A percentile compares a stretch with the other conserved stretches of the same genome.
phyloP scores from a whole-genome alignment of 2,888 invertebrate genomes.

The Lordiphosa andalusiaca region DNA sequence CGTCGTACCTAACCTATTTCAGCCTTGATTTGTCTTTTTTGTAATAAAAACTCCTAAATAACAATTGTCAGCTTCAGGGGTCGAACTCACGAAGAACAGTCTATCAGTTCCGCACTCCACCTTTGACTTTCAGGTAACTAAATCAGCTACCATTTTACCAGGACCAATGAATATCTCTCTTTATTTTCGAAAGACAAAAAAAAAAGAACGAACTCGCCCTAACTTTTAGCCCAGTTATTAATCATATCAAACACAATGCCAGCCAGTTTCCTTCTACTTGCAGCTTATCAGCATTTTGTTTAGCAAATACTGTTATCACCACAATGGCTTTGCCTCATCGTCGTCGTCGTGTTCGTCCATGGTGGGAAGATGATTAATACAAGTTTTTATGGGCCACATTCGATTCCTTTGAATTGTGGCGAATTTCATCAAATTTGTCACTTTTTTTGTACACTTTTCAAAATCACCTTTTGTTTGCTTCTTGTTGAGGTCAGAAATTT shows the following conservation, averaged over 20 bases:
- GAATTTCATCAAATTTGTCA: background rate
- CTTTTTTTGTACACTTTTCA: background rate
- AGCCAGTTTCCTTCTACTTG: constrained; percentile 6
- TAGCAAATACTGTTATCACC: constrained; percentile 67
- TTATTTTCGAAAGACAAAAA: too few species aligned
- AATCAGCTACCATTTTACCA: too few species aligned
- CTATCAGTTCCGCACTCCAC: too few species aligned
- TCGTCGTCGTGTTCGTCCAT: background rate
- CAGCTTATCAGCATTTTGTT: constrained; percentile 56
- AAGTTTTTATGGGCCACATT: background rate
- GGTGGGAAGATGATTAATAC: constrained; percentile 50
- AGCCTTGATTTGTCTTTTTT: too few species aligned
- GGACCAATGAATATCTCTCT: too few species aligned
- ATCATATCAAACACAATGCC: constrained; percentile 35
- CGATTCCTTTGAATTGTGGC: background rate
- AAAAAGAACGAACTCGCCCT: too few species aligned
- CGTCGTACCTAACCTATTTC: too few species aligned
- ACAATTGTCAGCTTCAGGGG: too few species aligned
- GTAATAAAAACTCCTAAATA: too few species aligned
- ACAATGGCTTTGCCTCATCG: constrained; percentile 18
- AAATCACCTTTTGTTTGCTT: background rate
- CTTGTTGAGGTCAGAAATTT: background rate
- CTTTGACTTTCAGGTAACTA: too few species aligned
- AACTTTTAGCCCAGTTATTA: constrained; percentile 27
- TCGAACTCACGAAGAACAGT: too few species aligned